phyloP scores from a whole-genome alignment of 2,888 invertebrate species.

The Orthonevra nobilis region DNA sequence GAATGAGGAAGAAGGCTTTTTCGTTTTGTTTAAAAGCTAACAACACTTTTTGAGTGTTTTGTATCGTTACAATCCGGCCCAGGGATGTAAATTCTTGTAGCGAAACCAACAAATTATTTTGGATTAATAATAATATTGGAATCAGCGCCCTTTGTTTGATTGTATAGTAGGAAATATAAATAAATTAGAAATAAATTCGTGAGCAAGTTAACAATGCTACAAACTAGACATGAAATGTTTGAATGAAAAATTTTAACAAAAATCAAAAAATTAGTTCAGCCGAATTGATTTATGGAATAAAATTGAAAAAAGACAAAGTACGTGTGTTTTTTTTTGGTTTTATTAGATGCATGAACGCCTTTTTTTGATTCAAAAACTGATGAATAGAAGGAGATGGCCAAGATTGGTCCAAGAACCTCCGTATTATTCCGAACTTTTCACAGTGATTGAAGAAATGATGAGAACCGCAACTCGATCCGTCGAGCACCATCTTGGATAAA shows the following conservation, averaged over 20 bases:
- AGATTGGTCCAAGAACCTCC: no score
- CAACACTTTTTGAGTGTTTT: background rate
- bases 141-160: constrained; percentile 34
- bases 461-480: no score
- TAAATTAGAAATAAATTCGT: constrained; percentile 48
- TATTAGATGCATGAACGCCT: no score
- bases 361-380: no score
- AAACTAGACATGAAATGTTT: constrained; percentile 42
- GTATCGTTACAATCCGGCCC: background rate
- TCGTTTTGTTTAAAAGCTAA: background rate
- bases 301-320: constrained; percentile 44
- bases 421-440: no score
- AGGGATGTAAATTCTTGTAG: no score
- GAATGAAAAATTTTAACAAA: constrained; percentile 29
- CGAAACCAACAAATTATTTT: no score
- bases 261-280: constrained; percentile 28
- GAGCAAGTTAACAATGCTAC: constrained; percentile 33
- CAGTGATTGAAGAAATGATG: no score
- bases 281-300: constrained; percentile 56
- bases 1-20: background rate
- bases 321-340: background rate
- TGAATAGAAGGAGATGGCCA: no score
- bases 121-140: no score
- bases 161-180: constrained; percentile 61
- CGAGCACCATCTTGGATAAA: no score